Conservation (phyloP, 2,797 vertebrate species). For the Rachycentron canadum region DNA sequence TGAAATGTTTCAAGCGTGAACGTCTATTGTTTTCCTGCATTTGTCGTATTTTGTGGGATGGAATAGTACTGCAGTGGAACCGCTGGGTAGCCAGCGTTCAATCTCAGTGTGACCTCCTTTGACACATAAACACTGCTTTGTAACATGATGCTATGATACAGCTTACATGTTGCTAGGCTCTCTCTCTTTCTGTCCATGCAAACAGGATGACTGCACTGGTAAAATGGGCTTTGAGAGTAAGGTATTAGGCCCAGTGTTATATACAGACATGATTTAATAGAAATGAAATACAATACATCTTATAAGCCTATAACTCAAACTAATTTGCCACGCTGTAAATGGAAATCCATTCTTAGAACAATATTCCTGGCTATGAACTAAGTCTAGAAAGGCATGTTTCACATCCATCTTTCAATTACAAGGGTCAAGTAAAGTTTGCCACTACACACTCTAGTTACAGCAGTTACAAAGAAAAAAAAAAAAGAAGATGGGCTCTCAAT, state of each 20-base stretch:
- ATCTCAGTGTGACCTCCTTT: constrained; percentile 75
- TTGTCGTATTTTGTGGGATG: constrained; percentile 15
- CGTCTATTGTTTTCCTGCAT: constrained; percentile 22
- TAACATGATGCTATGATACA: constrained; percentile 76
- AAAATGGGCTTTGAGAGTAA: constrained; percentile 61
- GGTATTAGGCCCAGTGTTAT: constrained; percentile 69
- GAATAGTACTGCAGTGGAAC: constrained; percentile 46
- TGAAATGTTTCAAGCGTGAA: constrained; percentile 14
- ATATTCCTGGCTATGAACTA: constrained; percentile 56
- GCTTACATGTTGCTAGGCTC: constrained; percentile 79
- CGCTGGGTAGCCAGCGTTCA: constrained; percentile 62
- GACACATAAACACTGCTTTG: constrained; percentile 74
- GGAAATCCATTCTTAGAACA: constrained; percentile 63
- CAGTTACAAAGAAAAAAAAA: neutral
- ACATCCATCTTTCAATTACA: constrained; percentile 1
- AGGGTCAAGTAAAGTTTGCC: constrained; percentile 13
- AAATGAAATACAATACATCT: constrained; percentile 71
- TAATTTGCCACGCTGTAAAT: constrained; percentile 46
- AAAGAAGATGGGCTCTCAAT: neutral
- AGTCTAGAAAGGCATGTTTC: constrained; percentile 44
- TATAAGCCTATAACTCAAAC: constrained; percentile 34
- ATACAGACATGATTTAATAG: constrained; percentile 70
- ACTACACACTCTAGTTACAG: neutral
- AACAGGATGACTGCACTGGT: constrained; percentile 74
- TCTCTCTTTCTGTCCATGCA: constrained; percentile 62